Evolutionary conservation across 2,797 vertebrate genomes (phyloP).

Genomic region (Amazona finschi): DNA sequence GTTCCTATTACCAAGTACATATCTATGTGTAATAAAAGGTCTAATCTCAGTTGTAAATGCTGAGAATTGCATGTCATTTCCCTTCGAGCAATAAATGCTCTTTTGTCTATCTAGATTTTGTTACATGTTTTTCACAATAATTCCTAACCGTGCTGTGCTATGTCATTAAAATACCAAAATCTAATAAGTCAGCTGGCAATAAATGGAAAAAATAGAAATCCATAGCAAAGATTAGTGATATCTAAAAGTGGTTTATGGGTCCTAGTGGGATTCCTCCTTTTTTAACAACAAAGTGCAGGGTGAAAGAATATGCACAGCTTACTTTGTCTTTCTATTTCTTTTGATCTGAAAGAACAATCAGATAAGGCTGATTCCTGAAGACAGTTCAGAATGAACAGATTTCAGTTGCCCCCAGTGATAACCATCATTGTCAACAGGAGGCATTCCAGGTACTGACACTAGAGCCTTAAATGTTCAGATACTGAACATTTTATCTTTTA

Average conservation of each 20-base stretch:
- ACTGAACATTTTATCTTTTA: conserved; percentile 74
- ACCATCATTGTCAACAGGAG: conserved; percentile 78
- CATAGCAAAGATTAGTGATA: conserved; percentile 71
- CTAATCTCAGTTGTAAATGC: conserved; percentile 11
- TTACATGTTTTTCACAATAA: conserved; percentile 21
- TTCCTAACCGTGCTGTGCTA: conserved; percentile 1
- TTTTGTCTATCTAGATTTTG: conserved; percentile 34
- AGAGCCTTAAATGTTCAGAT: conserved; percentile 72
- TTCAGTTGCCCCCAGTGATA: conserved; percentile 70
- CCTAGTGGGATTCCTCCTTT: conserved; percentile 77
- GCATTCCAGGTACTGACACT: conserved; percentile 73
- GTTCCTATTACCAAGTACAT: neutral
- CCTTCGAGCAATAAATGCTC: conserved; percentile 11
- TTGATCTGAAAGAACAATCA: conserved; percentile 83
- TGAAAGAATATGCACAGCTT: conserved; percentile 74
- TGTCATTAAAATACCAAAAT: conserved; percentile 62
- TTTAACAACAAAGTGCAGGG: conserved; percentile 78
- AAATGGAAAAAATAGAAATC: conserved; percentile 58
- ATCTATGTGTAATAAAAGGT: neutral
- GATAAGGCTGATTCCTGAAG: conserved; percentile 79
- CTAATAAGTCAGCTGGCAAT: conserved; percentile 32
- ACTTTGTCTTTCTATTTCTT: conserved; percentile 76
- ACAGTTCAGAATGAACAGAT: conserved; percentile 72
- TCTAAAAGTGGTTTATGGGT: conserved; percentile 74
- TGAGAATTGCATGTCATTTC: neutral